phyloP scores from a whole-genome alignment of 1,140 invertebrate species.

The Brachystomella parvula region DNA sequence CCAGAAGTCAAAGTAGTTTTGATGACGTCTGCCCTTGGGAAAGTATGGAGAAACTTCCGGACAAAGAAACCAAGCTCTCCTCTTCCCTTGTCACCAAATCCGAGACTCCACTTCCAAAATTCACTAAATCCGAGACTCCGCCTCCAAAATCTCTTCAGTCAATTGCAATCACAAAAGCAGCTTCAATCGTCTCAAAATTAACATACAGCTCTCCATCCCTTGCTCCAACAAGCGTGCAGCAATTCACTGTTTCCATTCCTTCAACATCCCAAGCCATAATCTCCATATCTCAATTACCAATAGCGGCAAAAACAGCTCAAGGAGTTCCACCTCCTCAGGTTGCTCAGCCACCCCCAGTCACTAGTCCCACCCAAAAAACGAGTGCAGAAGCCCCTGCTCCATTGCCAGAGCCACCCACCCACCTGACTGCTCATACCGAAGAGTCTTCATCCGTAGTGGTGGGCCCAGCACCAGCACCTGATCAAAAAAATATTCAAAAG shows the following conservation, averaged over 20 bases:
- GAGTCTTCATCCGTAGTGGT: not conserved
- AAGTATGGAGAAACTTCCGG: conserved; percentile 32
- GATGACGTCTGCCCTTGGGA: conserved; percentile 38
- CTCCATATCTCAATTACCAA: not conserved
- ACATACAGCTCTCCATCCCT: not conserved
- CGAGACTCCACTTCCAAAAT: not conserved
- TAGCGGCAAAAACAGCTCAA: not conserved
- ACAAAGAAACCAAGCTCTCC: conserved; percentile 15
- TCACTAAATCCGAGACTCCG: not conserved
- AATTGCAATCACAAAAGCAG: not conserved
- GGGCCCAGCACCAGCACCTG: not conserved
- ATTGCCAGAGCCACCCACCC: not conserved
- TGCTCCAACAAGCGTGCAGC: not conserved
- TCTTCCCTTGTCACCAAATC: not conserved
- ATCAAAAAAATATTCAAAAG: not conserved
- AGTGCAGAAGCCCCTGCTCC: conserved; percentile 2
- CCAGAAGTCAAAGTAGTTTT: conserved; percentile 33
- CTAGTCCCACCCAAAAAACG: not conserved
- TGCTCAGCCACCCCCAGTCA: not conserved
- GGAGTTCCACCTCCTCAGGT: not conserved
- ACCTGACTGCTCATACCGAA: not conserved
- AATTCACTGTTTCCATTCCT: not conserved
- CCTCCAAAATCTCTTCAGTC: not conserved
- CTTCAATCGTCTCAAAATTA: not conserved
- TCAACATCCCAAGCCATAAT: not conserved